These are phyloP conservation scores for Elanoides forficatus DNA, from an alignment of 2,113 vertebrate genomes.

Conservation along the genomic window DNA sequence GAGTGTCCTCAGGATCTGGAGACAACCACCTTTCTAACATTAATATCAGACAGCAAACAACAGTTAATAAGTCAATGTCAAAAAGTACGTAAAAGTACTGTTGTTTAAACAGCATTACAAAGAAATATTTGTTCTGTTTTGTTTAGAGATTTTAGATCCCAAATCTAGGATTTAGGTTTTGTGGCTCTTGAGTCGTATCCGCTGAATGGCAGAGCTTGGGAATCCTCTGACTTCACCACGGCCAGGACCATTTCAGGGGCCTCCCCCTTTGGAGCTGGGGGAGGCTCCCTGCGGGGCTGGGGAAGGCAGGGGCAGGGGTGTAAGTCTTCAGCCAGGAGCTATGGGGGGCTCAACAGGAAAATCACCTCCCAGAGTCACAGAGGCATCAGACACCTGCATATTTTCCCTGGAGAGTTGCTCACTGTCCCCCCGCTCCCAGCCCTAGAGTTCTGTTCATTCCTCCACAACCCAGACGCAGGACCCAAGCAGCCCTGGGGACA, in stretches of 20 bases:
- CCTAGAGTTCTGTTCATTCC: background rate
- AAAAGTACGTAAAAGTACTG: background rate
- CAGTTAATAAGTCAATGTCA: background rate
- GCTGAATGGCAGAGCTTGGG: background rate
- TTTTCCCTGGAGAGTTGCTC: background rate
- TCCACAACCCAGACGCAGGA: background rate
- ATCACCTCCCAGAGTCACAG: background rate
- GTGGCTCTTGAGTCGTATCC: background rate
- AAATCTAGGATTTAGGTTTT: background rate
- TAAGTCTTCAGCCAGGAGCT: background rate
- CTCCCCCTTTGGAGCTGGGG: fast-evolving
- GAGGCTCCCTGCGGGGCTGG: background rate
- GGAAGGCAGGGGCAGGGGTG: background rate
- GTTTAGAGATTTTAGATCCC: background rate
- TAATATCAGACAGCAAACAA: background rate
- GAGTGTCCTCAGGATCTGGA: background rate
- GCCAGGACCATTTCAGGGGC: background rate
- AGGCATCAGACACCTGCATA: background rate
- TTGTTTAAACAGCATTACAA: background rate
- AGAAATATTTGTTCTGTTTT: background rate
- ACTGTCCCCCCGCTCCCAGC: background rate
- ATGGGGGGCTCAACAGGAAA: fast-evolving
- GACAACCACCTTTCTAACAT: background rate
- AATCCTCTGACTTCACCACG: background rate
- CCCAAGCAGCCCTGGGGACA: background rate